Conservation (phyloP, 2,113 vertebrate genomes). For the Prunella himalayana region DNA sequence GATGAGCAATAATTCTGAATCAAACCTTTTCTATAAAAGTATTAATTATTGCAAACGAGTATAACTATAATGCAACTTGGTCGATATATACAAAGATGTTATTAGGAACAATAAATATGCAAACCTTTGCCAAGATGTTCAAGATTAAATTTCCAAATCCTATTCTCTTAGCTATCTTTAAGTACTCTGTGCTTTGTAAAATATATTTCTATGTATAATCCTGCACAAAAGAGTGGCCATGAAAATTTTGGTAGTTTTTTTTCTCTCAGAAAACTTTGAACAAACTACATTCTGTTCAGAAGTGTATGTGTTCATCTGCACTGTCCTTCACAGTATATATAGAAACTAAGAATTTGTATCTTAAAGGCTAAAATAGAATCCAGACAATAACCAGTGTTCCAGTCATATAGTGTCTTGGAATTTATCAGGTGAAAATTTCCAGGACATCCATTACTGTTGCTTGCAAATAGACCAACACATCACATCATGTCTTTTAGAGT, state of each 20-base stretch:
- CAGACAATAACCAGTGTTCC: not conserved
- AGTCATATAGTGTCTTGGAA: not conserved
- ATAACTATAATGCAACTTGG: not conserved
- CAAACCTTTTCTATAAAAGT: not conserved
- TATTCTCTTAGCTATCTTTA: not conserved
- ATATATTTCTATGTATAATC: not conserved
- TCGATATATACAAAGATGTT: not conserved
- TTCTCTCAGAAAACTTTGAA: not conserved
- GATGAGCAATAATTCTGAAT: not conserved
- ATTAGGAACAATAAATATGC: not conserved
- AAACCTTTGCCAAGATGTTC: not conserved
- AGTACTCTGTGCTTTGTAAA: not conserved
- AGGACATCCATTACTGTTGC: not conserved
- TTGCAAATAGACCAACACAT: not conserved
- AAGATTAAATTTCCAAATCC: not conserved
- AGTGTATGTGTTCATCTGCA: not conserved
- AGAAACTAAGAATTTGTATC: not conserved
- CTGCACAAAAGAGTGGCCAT: not conserved
- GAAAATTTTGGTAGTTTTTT: not conserved
- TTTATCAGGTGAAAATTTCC: not conserved
- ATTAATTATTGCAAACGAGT: not conserved
- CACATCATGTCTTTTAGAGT: not conserved
- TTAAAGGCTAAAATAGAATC: not conserved
- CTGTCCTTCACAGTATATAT: not conserved
- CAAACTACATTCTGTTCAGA: not conserved